Evolutionary conservation across 2,797 vertebrate genomes (phyloP).

Genomic region (Spheniscus humboldti): DNA sequence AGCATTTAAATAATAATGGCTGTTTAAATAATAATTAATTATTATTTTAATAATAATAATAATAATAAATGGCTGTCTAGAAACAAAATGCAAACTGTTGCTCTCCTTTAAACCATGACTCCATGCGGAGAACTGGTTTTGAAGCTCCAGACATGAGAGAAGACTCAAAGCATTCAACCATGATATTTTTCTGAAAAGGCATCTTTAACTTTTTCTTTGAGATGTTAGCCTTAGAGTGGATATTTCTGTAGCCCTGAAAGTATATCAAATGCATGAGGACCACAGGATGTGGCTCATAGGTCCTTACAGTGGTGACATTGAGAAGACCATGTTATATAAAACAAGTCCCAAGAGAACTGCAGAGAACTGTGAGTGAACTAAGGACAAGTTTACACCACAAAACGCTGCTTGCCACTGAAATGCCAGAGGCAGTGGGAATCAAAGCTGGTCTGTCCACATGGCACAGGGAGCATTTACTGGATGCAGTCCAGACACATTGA

Average conservation of each 20-base stretch:
- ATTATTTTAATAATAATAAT: too few species aligned
- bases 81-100: background rate
- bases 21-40: too few species aligned
- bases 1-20: background rate
- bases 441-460: background rate
- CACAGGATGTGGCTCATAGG: constrained; percentile 3
- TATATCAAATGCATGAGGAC: background rate
- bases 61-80: background rate
- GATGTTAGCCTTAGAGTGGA: background rate
- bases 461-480: background rate
- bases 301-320: background rate
- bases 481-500: background rate
- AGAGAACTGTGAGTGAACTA: background rate
- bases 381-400: background rate
- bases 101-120: background rate
- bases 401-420: background rate
- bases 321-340: background rate
- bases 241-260: background rate
- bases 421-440: background rate
- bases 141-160: background rate
- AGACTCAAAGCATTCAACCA: background rate
- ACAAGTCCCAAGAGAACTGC: background rate
- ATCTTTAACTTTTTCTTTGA: background rate
- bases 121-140: background rate
- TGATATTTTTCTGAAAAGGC: background rate